Conservation (phyloP, 1,140 invertebrate species). For the Ruditapes philippinarum region DNA sequence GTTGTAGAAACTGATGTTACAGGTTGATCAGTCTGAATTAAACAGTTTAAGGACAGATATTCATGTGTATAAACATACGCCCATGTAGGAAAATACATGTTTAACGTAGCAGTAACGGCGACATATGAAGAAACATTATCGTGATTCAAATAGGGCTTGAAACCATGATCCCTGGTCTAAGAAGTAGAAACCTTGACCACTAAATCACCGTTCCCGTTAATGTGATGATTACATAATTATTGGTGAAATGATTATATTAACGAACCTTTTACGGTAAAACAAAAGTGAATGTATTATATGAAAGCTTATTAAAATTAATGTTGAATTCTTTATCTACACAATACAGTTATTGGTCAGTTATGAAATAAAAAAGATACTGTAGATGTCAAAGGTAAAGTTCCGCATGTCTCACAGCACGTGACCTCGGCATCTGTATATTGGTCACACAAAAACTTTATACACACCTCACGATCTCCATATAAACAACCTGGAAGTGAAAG, state of each 20-base stretch:
- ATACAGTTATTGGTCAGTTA: no score
- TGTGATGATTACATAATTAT: no score
- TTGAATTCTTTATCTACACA: no score
- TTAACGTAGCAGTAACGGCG: no score
- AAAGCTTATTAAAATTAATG: no score
- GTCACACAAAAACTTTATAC: not conserved
- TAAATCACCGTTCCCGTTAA: no score
- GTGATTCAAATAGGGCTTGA: not conserved
- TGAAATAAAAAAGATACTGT: no score
- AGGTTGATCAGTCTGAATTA: not conserved
- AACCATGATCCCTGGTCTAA: not conserved
- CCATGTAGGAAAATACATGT: not conserved
- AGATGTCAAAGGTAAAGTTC: no score
- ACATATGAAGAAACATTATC: not conserved
- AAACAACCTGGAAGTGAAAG: not conserved
- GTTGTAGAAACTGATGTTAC: not conserved
- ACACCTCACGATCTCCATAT: not conserved
- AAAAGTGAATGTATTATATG: no score
- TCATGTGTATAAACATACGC: not conserved
- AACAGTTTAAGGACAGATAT: not conserved
- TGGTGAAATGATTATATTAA: no score
- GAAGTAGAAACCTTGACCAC: no score
- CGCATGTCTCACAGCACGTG: not conserved
- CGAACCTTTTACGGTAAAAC: no score
- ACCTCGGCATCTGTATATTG: not conserved